Percentiles rank a stretch among this genome's conserved stretches.
Conservation (phyloP, 2,113 vertebrate species). For the Cyprinodon brontotheroides region DNA sequence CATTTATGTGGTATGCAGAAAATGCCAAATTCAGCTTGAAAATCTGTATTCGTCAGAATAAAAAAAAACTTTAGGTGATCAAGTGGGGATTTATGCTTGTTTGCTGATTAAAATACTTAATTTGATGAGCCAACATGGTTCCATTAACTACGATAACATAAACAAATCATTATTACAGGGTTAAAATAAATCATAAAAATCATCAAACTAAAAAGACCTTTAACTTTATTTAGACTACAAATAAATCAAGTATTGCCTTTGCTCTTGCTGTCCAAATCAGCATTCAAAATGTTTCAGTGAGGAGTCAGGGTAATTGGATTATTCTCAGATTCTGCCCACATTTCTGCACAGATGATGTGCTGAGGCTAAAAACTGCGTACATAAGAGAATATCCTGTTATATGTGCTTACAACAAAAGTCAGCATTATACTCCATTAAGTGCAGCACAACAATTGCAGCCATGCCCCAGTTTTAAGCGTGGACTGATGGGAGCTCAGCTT, state of each 20-base stretch:
- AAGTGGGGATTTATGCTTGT: background rate
- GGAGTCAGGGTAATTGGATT: background rate
- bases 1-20: background rate
- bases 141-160: too few relatives aligned
- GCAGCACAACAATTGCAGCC: constrained; percentile 53
- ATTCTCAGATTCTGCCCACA: constrained; percentile 1
- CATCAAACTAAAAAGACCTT: constrained; percentile 24
- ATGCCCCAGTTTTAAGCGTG: constrained; percentile 52
- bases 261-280: constrained; percentile 23
- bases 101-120: constrained; percentile 13
- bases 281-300: constrained; percentile 25
- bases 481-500: constrained; percentile 54
- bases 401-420: constrained; percentile 46
- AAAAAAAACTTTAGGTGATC: background rate
- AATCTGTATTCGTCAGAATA: background rate
- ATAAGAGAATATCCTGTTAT: constrained; percentile 30
- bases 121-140: background rate
- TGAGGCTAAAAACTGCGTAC: constrained; percentile 19
- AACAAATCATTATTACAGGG: too few relatives aligned
- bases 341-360: constrained; percentile 8
- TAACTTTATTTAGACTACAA: background rate
- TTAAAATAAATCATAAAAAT: too few relatives aligned
- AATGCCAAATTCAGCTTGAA: background rate
- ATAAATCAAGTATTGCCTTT: constrained; percentile 5
- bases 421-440: constrained; percentile 31